Conservation (phyloP, 1,140 invertebrate species). For the Zaprionus tsacasi region DNA sequence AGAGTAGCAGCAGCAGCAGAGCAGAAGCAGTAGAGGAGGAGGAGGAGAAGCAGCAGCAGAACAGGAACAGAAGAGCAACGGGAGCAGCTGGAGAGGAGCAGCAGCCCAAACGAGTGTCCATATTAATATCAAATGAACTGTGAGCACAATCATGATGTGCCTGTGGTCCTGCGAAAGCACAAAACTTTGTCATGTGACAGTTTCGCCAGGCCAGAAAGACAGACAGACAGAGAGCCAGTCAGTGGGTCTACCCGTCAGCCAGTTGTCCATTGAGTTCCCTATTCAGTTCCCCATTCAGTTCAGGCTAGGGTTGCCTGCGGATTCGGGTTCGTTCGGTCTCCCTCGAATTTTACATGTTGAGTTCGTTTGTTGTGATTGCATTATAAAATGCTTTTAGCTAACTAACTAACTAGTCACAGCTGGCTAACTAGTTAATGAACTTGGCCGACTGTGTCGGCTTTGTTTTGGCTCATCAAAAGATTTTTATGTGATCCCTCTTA, state of each 20-base stretch:
- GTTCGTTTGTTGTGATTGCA: conserved; percentile 20
- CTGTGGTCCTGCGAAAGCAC: conserved; percentile 20
- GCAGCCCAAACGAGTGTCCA: conserved; percentile 57
- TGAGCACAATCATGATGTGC: conserved; percentile 65
- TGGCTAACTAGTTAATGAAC: conserved; percentile 5
- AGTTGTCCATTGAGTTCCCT: background rate
- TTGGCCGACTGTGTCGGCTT: background rate
- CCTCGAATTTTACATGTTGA: conserved; percentile 49
- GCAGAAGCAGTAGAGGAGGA: background rate
- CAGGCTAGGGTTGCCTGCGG: background rate
- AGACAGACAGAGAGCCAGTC: background rate
- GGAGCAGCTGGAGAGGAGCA: background rate
- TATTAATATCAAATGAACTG: conserved; percentile 82
- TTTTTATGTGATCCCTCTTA: background rate
- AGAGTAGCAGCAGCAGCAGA: background rate
- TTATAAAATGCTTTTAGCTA: conserved; percentile 24
- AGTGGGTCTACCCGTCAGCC: background rate
- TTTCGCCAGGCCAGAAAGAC: background rate
- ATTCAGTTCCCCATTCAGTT: background rate
- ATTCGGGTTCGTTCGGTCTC: background rate
- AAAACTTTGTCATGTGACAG: conserved; percentile 12
- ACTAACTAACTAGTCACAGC: conserved; percentile 11
- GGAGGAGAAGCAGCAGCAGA: conserved; percentile 16
- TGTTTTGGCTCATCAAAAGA: background rate
- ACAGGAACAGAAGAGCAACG: background rate